These are phyloP conservation scores for Gari tellinella DNA, from an alignment of 2,888 invertebrate species.

Conservation along the genomic window DNA sequence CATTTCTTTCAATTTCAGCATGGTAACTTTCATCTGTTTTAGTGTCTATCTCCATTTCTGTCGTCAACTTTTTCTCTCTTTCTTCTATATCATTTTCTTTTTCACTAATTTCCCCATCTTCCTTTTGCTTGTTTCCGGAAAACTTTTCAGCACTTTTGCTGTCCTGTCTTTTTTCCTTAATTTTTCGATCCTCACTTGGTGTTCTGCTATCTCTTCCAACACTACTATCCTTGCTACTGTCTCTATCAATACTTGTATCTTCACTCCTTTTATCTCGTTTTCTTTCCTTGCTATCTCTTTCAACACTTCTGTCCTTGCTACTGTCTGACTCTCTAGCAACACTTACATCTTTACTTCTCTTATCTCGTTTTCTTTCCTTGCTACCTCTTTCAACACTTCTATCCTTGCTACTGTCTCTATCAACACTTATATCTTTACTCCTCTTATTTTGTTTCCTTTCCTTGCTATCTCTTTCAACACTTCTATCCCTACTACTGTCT, in stretches of 20 bases:
- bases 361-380: slow-evolving; percentile 10
- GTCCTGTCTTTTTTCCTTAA: neutral
- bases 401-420: slow-evolving; percentile 15
- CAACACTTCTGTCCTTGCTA: slow-evolving; percentile 10
- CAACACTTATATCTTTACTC: neutral
- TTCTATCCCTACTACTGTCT: neutral
- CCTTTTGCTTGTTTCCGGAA: too few relatives aligned
- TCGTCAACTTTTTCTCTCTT: neutral
- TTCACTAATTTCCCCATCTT: neutral
- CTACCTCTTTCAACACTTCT: neutral
- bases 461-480: neutral
- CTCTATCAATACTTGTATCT: neutral
- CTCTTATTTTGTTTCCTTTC: slow-evolving; percentile 1
- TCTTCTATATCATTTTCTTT: neutral
- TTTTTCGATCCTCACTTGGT: neutral
- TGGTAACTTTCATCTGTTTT: too few relatives aligned
- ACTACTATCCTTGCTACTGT: too few relatives aligned
- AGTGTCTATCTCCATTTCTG: too few relatives aligned
- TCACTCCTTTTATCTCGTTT: neutral
- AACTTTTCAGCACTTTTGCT: too few relatives aligned
- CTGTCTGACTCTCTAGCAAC: slow-evolving; percentile 11
- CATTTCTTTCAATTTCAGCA: too few relatives aligned
- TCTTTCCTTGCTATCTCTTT: slow-evolving; percentile 3
- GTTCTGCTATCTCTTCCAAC: neutral
- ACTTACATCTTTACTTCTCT: slow-evolving; percentile 12